Evolutionary conservation across 1,140 invertebrate genomes (phyloP), one percentile per base, ranked within the genome.

Genomic region (Apis dorsata): DNA sequence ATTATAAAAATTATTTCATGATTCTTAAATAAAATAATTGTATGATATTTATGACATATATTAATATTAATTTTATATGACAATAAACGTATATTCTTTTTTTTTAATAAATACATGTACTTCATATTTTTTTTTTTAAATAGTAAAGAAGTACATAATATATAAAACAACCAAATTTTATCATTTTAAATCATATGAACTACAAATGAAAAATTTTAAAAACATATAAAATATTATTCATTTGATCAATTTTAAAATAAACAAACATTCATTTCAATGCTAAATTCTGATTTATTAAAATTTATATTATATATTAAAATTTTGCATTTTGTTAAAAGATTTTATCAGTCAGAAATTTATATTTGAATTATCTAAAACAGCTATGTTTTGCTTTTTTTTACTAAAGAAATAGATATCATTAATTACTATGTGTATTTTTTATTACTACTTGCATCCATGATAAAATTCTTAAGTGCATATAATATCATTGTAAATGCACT

Each of bases 331-430:
- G 13, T 65, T 63, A 89, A 87, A 80, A 82, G 65, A 79, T 74
- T 81, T 73, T 86, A 69, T 82, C 71, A 81, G 72, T 78, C 76
- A 7, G 62, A 81, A 66, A 89, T 73, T 77, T 85, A 86, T 66
- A 24, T 68, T 79, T 88, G 57, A 84, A 81, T 78, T 82, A 72
- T 71, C 79, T 88, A 85, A 85, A 90, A 68, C 62, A 71, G 5
- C 71, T 79, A 88, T 12, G 82, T 63, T 72, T 79, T 89, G 63
- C 70, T n/a, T 85, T 34, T 34, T 85, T 90, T 90, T 73, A 79
- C 90, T 90, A 90, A 82, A 87, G 88, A 90, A 90, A 90, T 86
- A 87, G 74, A 90, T 75, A 88, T 71, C 13, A 87, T 86, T 84
- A 86, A 80, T 89, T 81, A 88, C 62, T 34, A 63, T 84, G 68